Percentiles rank a stretch among this genome's conserved stretches.
Evolutionary conservation across 2,888 invertebrate genomes (phyloP).

Genomic region (Arge pagana): DNA sequence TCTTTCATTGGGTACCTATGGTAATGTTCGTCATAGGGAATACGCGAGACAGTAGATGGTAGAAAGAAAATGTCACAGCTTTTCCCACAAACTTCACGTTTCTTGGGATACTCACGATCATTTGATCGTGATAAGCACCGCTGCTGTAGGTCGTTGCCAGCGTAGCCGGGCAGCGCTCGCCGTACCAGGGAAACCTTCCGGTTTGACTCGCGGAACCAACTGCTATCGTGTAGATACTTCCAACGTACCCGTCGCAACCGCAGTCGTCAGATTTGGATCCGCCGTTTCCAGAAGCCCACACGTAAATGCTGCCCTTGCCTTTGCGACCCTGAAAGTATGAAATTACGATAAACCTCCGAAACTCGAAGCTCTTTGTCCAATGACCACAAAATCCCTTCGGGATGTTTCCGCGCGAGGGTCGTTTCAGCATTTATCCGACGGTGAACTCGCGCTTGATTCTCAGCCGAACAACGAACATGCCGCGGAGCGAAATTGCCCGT

Average conservation of each 20-base stretch:
- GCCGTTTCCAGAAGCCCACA: conserved; percentile 94
- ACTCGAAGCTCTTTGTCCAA: background rate
- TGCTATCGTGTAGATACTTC: conserved; percentile 84
- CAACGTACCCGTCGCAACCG: conserved; percentile 88
- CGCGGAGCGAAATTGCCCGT: no score
- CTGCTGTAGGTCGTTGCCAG: conserved; percentile 89
- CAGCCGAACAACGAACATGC: no score
- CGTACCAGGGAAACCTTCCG: conserved; percentile 87
- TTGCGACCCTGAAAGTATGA: conserved; percentile 65
- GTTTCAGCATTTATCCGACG: background rate
- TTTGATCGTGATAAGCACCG: conserved; percentile 81
- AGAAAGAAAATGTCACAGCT: no score
- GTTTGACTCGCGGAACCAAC: conserved; percentile 85
- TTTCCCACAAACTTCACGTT: no score
- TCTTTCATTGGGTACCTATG: no score
- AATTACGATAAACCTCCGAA: conserved; percentile 4
- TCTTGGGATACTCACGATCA: conserved; percentile 82
- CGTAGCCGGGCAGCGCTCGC: conserved; percentile 87
- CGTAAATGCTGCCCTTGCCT: conserved; percentile 84
- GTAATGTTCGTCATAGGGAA: no score
- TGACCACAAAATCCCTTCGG: no score
- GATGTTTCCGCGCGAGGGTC: background rate
- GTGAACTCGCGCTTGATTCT: no score
- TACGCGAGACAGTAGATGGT: no score
- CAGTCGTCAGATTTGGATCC: conserved; percentile 84